Evolutionary conservation across 2,888 invertebrate genomes (phyloP).

Genomic region (Papilio protenor): DNA sequence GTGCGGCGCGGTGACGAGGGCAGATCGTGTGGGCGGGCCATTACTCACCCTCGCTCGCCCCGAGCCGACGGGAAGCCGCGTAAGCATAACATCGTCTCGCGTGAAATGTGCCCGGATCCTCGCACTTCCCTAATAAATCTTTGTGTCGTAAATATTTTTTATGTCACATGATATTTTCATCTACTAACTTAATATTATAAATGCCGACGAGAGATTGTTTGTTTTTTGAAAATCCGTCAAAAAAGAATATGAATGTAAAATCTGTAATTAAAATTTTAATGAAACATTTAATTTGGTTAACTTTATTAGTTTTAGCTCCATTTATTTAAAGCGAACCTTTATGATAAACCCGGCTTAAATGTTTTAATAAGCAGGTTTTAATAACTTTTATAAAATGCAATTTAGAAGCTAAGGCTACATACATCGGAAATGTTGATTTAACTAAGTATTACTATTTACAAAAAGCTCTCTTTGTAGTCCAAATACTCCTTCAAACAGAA

Average conservation of each 20-base stretch:
- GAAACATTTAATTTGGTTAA: neutral
- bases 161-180: conserved; percentile 23
- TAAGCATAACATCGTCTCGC: conserved; percentile 26
- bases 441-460: neutral
- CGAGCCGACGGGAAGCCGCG: conserved; percentile 15
- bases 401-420: neutral
- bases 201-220: neutral
- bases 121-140: conserved; percentile 22
- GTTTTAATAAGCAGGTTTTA: conserved; percentile 3
- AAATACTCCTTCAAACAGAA: neutral
- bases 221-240: neutral
- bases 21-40: conserved; percentile 24
- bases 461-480: conserved; percentile 4
- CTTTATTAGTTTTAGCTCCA: conserved; percentile 1
- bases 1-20: conserved; percentile 9
- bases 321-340: neutral
- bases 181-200: conserved; percentile 2
- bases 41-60: neutral
- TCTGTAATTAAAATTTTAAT: conserved; percentile 2
- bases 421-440: neutral
- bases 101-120: conserved; percentile 18
- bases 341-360: neutral
- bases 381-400: conserved; percentile 4
- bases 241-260: neutral
- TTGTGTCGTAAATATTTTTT: conserved; percentile 26